phyloP scores from a whole-genome alignment of 2,888 invertebrate genomes.

The Volucella inflata region DNA sequence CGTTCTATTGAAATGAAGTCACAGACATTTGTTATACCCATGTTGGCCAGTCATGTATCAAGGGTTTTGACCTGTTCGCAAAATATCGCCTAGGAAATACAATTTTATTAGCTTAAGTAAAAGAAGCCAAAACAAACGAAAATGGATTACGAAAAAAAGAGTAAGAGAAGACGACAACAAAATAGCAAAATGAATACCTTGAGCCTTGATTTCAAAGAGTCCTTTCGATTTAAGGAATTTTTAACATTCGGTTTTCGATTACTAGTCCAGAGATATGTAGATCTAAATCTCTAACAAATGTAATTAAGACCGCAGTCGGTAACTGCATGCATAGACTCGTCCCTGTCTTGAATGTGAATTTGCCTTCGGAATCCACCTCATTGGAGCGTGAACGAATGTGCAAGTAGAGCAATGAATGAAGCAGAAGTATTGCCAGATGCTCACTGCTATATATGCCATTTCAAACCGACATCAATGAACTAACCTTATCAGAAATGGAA shows the following conservation, averaged over 20 bases:
- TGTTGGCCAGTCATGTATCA: constrained; percentile 33
- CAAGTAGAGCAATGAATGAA: constrained; percentile 53
- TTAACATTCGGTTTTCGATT: constrained; percentile 68
- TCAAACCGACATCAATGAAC: constrained; percentile 53
- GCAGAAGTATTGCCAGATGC: constrained; percentile 33
- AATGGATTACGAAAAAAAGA: constrained; percentile 1
- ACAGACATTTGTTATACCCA: constrained; percentile 50
- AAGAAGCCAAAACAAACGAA: not conserved
- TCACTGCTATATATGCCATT: constrained; percentile 20
- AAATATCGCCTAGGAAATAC: constrained; percentile 43
- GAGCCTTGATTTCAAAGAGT: constrained; percentile 50
- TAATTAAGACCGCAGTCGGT: constrained; percentile 71
- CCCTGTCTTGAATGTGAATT: constrained; percentile 60
- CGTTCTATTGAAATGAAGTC: constrained; percentile 61
- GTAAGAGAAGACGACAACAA: constrained; percentile 18
- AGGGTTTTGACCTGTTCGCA: constrained; percentile 65
- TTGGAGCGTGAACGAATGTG: constrained; percentile 68
- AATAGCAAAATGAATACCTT: constrained; percentile 31
- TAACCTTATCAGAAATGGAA: constrained; percentile 57
- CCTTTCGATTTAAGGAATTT: constrained; percentile 46
- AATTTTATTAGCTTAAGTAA: constrained; percentile 55
- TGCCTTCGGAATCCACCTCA: constrained; percentile 66
- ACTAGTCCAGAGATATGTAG: constrained; percentile 64
- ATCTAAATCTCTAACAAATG: constrained; percentile 71
- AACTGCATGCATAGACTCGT: constrained; percentile 63